Evolutionary conservation across 2,113 vertebrate species (phyloP).

Genomic region (Protobothrops mucrosquamatus): DNA sequence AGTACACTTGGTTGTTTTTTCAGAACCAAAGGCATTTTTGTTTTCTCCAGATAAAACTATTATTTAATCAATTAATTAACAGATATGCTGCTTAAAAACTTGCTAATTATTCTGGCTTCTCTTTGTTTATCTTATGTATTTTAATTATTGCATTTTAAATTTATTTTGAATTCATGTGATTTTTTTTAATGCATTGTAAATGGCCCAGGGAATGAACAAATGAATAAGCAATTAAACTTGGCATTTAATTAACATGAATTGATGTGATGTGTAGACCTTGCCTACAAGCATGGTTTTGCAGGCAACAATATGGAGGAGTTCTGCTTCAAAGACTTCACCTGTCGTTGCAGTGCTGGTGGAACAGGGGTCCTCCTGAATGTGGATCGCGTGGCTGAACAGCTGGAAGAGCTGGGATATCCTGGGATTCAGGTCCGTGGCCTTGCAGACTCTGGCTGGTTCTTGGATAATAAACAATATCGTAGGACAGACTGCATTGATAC

Average conservation of each 20-base stretch:
- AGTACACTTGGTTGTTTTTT: not conserved
- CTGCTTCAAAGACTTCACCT: not conserved
- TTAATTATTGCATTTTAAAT: not conserved
- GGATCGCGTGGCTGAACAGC: constrained; percentile 87
- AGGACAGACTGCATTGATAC: constrained; percentile 89
- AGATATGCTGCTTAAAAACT: not conserved
- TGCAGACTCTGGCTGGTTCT: constrained; percentile 95
- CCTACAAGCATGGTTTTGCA: not conserved
- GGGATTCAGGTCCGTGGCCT: constrained; percentile 92
- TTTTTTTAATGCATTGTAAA: not conserved
- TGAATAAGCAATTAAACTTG: not conserved
- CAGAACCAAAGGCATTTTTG: not conserved
- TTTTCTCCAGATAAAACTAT: not conserved
- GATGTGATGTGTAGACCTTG: not conserved
- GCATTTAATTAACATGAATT: not conserved
- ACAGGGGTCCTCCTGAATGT: constrained; percentile 95
- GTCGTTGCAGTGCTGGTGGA: constrained; percentile 83
- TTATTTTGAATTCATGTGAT: not conserved
- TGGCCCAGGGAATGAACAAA: not conserved
- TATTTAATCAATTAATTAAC: not conserved
- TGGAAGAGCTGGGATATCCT: constrained; percentile 84
- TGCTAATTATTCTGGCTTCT: not conserved
- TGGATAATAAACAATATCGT: constrained; percentile 95
- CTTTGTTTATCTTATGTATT: not conserved
- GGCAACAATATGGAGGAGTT: not conserved